Conservation (phyloP, 2,113 vertebrate species). For the Coregonus clupeaformis region DNA sequence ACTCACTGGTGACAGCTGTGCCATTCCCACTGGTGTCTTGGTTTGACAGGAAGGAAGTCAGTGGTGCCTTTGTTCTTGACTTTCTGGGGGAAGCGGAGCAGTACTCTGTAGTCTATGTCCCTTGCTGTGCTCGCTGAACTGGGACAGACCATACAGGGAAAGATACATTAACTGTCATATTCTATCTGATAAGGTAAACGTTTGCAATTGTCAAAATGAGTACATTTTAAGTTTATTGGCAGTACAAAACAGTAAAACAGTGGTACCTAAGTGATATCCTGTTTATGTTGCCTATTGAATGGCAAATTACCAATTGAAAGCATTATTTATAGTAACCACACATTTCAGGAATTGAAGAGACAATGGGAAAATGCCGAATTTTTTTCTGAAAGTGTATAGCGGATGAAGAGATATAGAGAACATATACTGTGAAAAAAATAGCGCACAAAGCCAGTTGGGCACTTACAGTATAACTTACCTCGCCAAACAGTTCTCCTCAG, state of each 20-base stretch:
- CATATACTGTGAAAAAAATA: background rate
- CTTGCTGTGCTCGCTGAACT: slow-evolving; percentile 78
- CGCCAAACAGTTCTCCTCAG: slow-evolving; percentile 82
- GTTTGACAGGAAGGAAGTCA: slow-evolving; percentile 81
- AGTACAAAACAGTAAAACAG: background rate
- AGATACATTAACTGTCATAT: slow-evolving; percentile 1
- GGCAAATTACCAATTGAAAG: too few species aligned
- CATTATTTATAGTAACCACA: too few species aligned
- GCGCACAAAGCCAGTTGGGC: background rate
- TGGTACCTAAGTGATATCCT: background rate
- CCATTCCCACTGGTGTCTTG: slow-evolving; percentile 83
- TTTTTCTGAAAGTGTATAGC: too few species aligned
- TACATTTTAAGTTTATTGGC: background rate
- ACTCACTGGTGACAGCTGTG: slow-evolving; percentile 87
- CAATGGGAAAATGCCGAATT: too few species aligned
- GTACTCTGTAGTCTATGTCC: slow-evolving; percentile 77
- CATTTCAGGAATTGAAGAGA: too few species aligned
- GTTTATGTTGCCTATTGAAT: too few species aligned
- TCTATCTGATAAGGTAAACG: background rate
- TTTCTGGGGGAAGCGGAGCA: slow-evolving; percentile 82
- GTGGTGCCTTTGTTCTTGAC: slow-evolving; percentile 81
- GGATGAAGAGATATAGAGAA: background rate
- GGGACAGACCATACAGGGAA: slow-evolving; percentile 33
- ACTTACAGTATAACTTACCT: slow-evolving; percentile 61
- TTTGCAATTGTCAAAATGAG: background rate